A percentile compares a stretch with the other conserved stretches of the same genome.
phyloP scores from a whole-genome alignment of 2,113 vertebrate genomes.

The Salvelinus sp. region DNA sequence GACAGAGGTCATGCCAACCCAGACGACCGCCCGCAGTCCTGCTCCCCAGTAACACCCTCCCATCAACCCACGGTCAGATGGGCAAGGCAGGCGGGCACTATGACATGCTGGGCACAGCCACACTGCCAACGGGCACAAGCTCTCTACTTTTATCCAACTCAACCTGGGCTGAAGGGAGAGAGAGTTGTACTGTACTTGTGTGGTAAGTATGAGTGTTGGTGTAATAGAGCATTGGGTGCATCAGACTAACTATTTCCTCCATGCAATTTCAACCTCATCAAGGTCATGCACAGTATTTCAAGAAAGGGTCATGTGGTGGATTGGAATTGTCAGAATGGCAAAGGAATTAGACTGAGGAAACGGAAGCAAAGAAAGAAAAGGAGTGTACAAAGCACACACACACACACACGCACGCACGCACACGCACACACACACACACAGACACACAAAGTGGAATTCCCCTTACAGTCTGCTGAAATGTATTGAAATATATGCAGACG shows the following conservation, averaged over 20 bases:
- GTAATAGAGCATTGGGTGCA: too few relatives aligned
- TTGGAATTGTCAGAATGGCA: neutral
- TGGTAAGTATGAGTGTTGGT: too few relatives aligned
- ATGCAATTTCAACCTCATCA: too few relatives aligned
- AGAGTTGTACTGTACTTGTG: too few relatives aligned
- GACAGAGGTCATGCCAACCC: neutral
- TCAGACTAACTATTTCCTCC: too few relatives aligned
- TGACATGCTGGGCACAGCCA: neutral
- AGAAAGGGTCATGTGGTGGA: too few relatives aligned
- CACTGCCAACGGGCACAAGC: neutral
- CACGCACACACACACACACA: neutral
- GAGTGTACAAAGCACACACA: neutral
- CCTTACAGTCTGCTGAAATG: too few relatives aligned
- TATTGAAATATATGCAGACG: slow-evolving; percentile 6
- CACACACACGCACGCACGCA: neutral
- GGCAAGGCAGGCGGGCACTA: neutral
- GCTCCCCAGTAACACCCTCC: neutral
- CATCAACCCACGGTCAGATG: neutral
- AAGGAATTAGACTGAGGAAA: neutral
- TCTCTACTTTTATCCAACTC: neutral
- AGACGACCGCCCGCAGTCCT: neutral
- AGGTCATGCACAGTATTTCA: too few relatives aligned
- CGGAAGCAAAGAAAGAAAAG: slow-evolving; percentile 1
- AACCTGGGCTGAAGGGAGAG: neutral
- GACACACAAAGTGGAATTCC: neutral